Evolutionary conservation across 37 sponge, comb jelly and placozoan species (phyloP), one percentile per base, ranked within the genome.

Genomic region (Spongilla lacustris): DNA sequence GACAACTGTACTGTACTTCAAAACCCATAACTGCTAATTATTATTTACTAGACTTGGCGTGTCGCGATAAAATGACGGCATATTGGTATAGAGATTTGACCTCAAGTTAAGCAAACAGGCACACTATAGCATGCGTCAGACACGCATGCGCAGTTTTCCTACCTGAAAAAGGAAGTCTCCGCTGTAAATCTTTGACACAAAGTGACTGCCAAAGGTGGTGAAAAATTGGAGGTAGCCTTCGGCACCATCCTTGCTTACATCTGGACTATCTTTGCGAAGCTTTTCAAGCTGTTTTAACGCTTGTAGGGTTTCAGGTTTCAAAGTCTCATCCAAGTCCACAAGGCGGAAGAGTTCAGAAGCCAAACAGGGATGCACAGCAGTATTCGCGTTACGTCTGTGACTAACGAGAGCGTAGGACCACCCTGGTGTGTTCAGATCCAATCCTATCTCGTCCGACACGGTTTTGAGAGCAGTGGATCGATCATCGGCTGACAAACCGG

Each of bases 401-500:
- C 73, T 28, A 71, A 71, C 73, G 29, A 71, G 31, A 31, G 31
- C 73, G 29, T 46, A 46, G 8, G 46, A 46, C 46, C 46, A 37
- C 9, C 30, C 78, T 76, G 36, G 41, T 37, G 36, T 76, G 27
- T 26, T 76, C 27, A 76, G 46, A 76, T 76, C 78, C 78, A 76
- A 76, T 8, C 78, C 78, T 4, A 76, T 76, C 36, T 76, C 41
- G 6, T 4, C 36, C 26, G 78, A 76, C 4, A 76, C 27, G 41
- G 4, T 76, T 27, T 25, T 76, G 32, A 76, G 78, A 4, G 78
- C 78, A 6, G 26, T 33, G 27, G 36, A 11, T 4, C 78, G 78
- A 11, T 33, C 78, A 38, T 4, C 78, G 8, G 4, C 30, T 6
- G 41, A 11, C 46, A 76, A 38, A 8, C 78, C 78, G 26, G 36